These are phyloP conservation scores for Callospermophilus lateralis DNA, from an alignment of 2,113 vertebrate genomes.

Conservation along the genomic window DNA sequence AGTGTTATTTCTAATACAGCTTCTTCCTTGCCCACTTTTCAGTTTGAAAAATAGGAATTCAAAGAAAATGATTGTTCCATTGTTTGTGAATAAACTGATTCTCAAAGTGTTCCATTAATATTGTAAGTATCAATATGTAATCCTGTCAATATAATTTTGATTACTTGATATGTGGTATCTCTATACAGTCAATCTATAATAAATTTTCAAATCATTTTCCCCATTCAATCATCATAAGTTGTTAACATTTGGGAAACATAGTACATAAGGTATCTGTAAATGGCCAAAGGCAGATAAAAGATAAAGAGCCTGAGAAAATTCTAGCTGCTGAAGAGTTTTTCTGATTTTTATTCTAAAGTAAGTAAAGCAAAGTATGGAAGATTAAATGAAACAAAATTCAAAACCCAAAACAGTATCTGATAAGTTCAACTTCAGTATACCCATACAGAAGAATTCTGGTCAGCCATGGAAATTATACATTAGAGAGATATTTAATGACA, in stretches of 20 bases:
- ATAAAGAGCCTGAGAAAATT: background rate
- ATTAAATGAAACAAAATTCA: conserved; percentile 22
- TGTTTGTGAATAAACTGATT: background rate
- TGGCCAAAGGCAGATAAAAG: background rate
- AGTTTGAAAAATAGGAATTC: background rate
- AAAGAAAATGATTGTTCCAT: background rate
- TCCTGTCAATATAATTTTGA: background rate
- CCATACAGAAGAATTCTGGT: background rate
- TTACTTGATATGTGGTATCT: background rate
- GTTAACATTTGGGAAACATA: background rate
- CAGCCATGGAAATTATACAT: background rate
- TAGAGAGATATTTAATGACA: background rate
- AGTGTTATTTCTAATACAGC: background rate
- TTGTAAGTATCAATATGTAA: background rate
- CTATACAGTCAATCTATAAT: background rate
- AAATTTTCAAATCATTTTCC: background rate
- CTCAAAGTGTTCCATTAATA: background rate
- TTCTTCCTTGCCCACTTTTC: background rate
- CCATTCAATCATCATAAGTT: background rate
- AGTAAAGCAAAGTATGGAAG: background rate
- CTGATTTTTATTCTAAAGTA: conserved; percentile 5
- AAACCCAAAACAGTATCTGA: background rate
- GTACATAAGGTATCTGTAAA: background rate
- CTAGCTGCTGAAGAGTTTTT: background rate
- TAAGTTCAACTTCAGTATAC: background rate